These are phyloP conservation scores for Adelges cooleyi DNA, from an alignment of 1,140 invertebrate genomes.

Conservation along the genomic window DNA sequence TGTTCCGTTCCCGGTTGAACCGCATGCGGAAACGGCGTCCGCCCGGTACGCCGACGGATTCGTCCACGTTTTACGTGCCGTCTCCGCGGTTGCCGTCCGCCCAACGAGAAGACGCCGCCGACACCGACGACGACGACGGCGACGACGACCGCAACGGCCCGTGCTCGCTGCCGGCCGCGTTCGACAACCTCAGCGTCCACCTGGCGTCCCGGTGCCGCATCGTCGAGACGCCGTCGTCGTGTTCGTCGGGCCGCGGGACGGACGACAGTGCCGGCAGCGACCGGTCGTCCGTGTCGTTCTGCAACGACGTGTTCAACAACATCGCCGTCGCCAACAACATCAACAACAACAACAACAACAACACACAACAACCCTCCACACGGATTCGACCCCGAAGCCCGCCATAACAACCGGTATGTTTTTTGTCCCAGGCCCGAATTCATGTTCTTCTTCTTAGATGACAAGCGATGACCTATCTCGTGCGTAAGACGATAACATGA, in stretches of 20 bases:
- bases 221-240: conserved; percentile 30
- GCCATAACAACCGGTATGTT: neutral
- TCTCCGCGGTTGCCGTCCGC: conserved; percentile 27
- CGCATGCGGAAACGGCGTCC: conserved; percentile 53
- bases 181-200: conserved; percentile 33
- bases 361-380: neutral
- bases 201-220: conserved; percentile 16
- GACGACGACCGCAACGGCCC: conserved; percentile 17
- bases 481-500: no score
- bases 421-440: no score
- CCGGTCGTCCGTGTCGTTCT: conserved; percentile 29
- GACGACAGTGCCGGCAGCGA: conserved; percentile 32
- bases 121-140: conserved; percentile 53
- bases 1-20: conserved; percentile 50
- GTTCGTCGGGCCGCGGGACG: conserved; percentile 31
- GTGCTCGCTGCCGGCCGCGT: conserved; percentile 31
- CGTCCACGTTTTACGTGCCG: conserved; percentile 53
- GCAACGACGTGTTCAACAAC: conserved; percentile 34
- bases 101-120: conserved; percentile 35
- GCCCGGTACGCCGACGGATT: conserved; percentile 39
- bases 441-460: no score
- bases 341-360: neutral
- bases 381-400: neutral
- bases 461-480: no score
- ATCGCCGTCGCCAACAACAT: conserved; percentile 13